Conservation (phyloP, 1,140 invertebrate species). For the Drosophila lini region DNA sequence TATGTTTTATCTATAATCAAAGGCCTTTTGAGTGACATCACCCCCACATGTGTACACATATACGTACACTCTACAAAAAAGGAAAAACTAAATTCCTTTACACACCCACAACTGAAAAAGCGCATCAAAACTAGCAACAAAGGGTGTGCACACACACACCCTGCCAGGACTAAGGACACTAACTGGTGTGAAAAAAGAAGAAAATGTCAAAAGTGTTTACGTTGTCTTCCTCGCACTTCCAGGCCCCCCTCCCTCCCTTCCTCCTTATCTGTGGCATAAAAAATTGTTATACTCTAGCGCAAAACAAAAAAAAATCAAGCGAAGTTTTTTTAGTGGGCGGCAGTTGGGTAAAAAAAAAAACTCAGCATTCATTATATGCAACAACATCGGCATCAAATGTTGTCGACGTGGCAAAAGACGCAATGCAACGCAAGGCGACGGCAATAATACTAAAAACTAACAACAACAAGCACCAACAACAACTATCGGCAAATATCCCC, state of each 20-base stretch:
- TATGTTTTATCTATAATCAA: neutral
- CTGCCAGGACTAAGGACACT: slow-evolving; percentile 35
- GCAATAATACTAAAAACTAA: slow-evolving; percentile 77
- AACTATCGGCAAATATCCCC: slow-evolving; percentile 17
- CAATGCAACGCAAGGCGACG: slow-evolving; percentile 55
- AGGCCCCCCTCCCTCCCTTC: neutral
- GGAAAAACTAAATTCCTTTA: neutral
- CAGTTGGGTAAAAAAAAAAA: slow-evolving; percentile 17
- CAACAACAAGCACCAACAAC: slow-evolving; percentile 46
- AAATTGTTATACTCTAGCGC: slow-evolving; percentile 29
- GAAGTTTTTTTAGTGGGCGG: slow-evolving; percentile 49
- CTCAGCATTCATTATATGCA: slow-evolving; percentile 75
- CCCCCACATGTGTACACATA: neutral
- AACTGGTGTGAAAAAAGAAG: slow-evolving; percentile 66
- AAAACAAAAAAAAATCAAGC: neutral
- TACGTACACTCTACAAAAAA: neutral
- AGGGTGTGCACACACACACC: slow-evolving; percentile 35
- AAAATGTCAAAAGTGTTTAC: slow-evolving; percentile 81
- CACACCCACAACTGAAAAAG: slow-evolving; percentile 50
- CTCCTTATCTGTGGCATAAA: slow-evolving; percentile 61
- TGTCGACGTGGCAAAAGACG: slow-evolving; percentile 76
- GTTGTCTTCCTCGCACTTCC: slow-evolving; percentile 31
- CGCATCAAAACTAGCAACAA: slow-evolving; percentile 58
- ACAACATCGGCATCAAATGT: slow-evolving; percentile 70
- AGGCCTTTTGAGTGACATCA: slow-evolving; percentile 30